These are phyloP conservation scores for Sesamia nonagrioides DNA, from an alignment of 1,140 invertebrate species.

Conservation along the genomic window DNA sequence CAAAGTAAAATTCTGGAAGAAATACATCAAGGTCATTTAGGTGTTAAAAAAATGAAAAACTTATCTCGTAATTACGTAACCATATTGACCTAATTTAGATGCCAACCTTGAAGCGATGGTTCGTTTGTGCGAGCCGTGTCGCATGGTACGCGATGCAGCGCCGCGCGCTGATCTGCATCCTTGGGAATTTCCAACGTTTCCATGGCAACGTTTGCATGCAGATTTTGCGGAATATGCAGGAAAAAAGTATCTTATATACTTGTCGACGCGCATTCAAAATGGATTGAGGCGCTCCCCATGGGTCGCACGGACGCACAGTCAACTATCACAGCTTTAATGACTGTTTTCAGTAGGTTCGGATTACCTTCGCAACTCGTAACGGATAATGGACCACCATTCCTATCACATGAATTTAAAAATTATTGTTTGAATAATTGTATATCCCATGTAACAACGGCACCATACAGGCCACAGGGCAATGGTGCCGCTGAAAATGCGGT, in stretches of 20 bases:
- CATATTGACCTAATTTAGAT: constrained; percentile 46
- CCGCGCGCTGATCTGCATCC: constrained; percentile 54
- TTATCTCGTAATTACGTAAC: constrained; percentile 49
- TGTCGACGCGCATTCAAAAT: constrained; percentile 60
- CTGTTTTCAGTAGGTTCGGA: neutral
- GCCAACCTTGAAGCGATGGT: constrained; percentile 28
- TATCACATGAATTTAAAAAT: neutral
- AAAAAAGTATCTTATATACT: constrained; percentile 48
- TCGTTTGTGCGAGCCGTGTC: constrained; percentile 51
- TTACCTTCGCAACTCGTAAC: neutral
- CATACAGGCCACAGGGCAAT: constrained; percentile 68
- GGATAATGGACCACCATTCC: constrained; percentile 23
- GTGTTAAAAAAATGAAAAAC: constrained; percentile 48
- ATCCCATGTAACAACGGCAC: constrained; percentile 58
- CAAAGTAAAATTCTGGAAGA: neutral
- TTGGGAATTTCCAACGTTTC: constrained; percentile 56
- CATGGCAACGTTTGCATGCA: constrained; percentile 59
- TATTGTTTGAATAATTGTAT: constrained; percentile 54
- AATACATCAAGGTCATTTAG: constrained; percentile 32
- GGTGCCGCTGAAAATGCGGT: constrained; percentile 73
- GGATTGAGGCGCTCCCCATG: constrained; percentile 52
- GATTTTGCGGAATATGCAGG: constrained; percentile 54
- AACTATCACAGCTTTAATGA: no score
- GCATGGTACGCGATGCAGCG: constrained; percentile 54
- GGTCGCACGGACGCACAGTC: neutral